A percentile compares a stretch with the other conserved stretches of the same genome.
Evolutionary conservation across 2,888 invertebrate species (phyloP).

Genomic region (Heteromyza rotundicornis): DNA sequence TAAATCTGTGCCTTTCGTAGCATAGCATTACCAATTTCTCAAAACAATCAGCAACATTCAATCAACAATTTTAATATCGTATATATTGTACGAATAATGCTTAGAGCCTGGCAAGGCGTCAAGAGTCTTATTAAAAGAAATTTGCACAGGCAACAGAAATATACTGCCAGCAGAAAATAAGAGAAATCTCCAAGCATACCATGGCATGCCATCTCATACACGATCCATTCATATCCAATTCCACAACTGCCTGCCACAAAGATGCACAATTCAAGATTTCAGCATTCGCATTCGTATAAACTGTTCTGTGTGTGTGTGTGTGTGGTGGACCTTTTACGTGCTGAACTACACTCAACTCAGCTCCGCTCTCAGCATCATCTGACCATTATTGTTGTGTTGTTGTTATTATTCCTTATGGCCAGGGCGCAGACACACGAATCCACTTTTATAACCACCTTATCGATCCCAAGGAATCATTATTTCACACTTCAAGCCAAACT

Average conservation of each 20-base stretch:
- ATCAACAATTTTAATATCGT: slow-evolving; percentile 22
- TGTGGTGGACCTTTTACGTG: too few species aligned
- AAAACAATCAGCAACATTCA: slow-evolving; percentile 22
- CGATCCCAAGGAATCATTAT: slow-evolving; percentile 59
- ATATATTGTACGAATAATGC: background rate
- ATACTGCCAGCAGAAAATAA: too few species aligned
- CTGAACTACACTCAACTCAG: too few species aligned
- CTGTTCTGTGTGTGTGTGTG: too few species aligned
- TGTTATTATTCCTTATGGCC: slow-evolving; percentile 26
- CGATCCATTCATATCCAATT: slow-evolving; percentile 21
- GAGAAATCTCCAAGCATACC: too few species aligned
- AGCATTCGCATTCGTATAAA: slow-evolving; percentile 22
- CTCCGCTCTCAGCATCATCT: slow-evolving; percentile 9
- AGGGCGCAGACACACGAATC: slow-evolving; percentile 34
- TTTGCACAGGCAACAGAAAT: slow-evolving; percentile 51
- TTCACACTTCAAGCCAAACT: slow-evolving; percentile 54
- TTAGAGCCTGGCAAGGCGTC: slow-evolving; percentile 48
- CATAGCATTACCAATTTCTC: background rate
- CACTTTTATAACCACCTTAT: slow-evolving; percentile 49
- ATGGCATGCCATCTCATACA: too few species aligned
- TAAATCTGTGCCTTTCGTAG: slow-evolving; percentile 7
- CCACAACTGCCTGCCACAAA: background rate
- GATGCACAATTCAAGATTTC: slow-evolving; percentile 31
- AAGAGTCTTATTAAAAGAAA: slow-evolving; percentile 58
- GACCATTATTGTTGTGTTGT: slow-evolving; percentile 44